These are phyloP conservation scores for Philotrypesis tridentata DNA, from an alignment of 1,140 invertebrate genomes.

Conservation along the genomic window DNA sequence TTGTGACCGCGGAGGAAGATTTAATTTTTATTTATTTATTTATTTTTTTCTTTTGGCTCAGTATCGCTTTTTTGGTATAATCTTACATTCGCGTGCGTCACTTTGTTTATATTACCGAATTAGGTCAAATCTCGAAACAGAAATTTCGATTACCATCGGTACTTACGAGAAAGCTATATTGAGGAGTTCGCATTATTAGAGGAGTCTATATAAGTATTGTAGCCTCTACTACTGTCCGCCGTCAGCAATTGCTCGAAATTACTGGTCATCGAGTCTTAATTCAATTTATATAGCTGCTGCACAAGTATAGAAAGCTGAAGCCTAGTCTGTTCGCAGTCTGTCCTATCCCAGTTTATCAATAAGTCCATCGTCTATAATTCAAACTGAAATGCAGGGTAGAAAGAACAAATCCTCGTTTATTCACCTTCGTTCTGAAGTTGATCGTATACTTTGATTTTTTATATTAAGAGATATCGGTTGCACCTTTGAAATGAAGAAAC, in stretches of 20 bases:
- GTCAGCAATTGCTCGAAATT: slow-evolving; percentile 37
- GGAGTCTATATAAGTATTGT: no score
- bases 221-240: no score
- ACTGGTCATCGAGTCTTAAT: slow-evolving; percentile 3
- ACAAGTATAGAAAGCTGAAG: neutral
- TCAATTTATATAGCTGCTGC: slow-evolving; percentile 17
- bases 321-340: neutral
- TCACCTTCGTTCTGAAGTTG: neutral
- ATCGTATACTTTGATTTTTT: no score
- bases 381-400: neutral
- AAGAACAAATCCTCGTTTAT: neutral
- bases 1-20: no score
- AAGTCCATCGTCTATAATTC: neutral
- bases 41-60: no score
- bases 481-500: no score
- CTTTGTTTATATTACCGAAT: neutral
- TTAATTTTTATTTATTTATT: no score
- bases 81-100: no score
- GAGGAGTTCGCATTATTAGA: no score
- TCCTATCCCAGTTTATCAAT: neutral
- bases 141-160: slow-evolving; percentile 6
- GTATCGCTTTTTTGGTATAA: no score
- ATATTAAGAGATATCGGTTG: no score
- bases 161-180: neutral
- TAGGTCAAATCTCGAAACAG: slow-evolving; percentile 11